phyloP scores from a whole-genome alignment of 2,888 invertebrate genomes.

The Sphaerophoria taeniata region DNA sequence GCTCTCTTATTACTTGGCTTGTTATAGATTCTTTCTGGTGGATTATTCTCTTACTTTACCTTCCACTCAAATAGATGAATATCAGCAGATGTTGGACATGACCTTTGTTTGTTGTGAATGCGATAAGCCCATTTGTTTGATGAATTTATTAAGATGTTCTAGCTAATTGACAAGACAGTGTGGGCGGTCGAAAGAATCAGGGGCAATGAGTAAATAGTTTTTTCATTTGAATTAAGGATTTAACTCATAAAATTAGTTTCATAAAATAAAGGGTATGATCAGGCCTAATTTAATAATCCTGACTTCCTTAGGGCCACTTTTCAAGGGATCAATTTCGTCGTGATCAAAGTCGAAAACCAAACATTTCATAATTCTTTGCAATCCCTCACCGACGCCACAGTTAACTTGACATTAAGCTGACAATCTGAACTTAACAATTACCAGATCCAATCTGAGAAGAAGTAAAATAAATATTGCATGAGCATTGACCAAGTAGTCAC shows the following conservation, averaged over 20 bases:
- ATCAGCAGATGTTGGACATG: slow-evolving; percentile 46
- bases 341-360: no score
- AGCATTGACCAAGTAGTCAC: slow-evolving; percentile 1
- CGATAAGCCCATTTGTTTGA: slow-evolving; percentile 11
- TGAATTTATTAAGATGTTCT: slow-evolving; percentile 51
- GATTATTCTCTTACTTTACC: slow-evolving; percentile 18
- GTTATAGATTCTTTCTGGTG: slow-evolving; percentile 55
- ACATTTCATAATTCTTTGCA: no score
- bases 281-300: no score
- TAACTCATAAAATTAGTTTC: no score
- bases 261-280: no score
- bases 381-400: no score
- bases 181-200: not conserved
- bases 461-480: slow-evolving; percentile 13
- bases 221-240: no score
- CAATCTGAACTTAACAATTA: not conserved
- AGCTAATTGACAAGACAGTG: slow-evolving; percentile 26
- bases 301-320: no score
- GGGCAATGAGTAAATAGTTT: not conserved
- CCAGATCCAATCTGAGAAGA: not conserved
- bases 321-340: no score
- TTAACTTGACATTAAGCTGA: not conserved
- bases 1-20: not conserved
- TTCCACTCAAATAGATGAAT: slow-evolving; percentile 15
- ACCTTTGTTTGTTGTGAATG: slow-evolving; percentile 41